Evolutionary conservation across 2,888 invertebrate genomes (phyloP), one percentile per base, ranked within the genome.

Genomic region (Falcaria lacertinaria): DNA sequence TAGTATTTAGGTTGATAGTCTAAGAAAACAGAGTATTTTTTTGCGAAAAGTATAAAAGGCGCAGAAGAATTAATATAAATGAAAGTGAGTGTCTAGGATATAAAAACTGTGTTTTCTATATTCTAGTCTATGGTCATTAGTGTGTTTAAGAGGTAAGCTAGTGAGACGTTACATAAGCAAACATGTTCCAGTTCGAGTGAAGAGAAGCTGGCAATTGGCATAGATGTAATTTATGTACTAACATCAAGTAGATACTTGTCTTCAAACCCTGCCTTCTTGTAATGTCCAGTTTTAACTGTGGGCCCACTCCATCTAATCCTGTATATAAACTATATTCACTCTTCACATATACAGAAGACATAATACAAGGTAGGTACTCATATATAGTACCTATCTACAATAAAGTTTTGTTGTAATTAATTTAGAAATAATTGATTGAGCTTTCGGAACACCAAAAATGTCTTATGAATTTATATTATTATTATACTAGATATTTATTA

Each of bases 381-480:
- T 39, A 37, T 34, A 32, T 25, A 34, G 32, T 41, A 34, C 28
- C 33, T 25, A 34, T 37, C 32, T 33, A 34, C 39, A 13, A 32
- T 36, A 22, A 32, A 17, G 25, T 33, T 39, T 38, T n/a, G 28
- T 3, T 34, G 4, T 15, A 36, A 6, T 25, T 1, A 37, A 37
- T 8, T 25, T 15, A 53, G 46, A 44, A 58, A 55, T 46, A 49
- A 54, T 56, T 52, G 43, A 65, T 72, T 71, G 80, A 80, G 76
- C 79, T 82, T 81, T 71, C 56, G 59, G 57, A 73, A 82, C 79
- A 80, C 79, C 80, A 82, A 79, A 71, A 59, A 68, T 76, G 68
- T 80, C 85, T 86, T 85, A 84, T 84, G 85, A 84, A 80, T n/a
- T n/a, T 74, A 71, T 75, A 22, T 22, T 72, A 67, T 57, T 71